Evolutionary conservation across 2,113 vertebrate genomes (phyloP).

Genomic region (Hirundichthys speculiger): DNA sequence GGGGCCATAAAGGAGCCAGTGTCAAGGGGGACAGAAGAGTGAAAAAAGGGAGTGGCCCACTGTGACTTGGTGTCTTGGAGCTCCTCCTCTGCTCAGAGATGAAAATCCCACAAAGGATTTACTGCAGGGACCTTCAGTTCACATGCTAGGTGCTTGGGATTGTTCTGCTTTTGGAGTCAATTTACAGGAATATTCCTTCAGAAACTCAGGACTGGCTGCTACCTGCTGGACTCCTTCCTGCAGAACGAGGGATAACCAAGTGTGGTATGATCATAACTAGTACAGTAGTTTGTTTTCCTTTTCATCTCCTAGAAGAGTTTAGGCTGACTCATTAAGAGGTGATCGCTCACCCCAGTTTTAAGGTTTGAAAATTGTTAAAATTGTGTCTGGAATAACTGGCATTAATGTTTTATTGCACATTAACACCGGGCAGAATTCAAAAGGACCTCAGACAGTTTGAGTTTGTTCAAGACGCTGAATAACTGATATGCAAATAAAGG

Average conservation of each 20-base stretch:
- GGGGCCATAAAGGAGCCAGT: constrained; percentile 27
- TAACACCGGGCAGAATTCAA: neutral
- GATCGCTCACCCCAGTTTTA: neutral
- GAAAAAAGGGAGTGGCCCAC: constrained; percentile 54
- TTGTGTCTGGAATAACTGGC: neutral
- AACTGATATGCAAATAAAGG: neutral
- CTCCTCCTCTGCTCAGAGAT: constrained; percentile 50
- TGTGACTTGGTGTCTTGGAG: constrained; percentile 46
- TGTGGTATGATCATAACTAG: constrained; percentile 47
- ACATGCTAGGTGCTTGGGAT: constrained; percentile 7
- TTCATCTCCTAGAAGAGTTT: neutral
- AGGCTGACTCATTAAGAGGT: neutral
- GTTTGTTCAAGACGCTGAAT: neutral
- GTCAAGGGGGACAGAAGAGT: constrained; percentile 24
- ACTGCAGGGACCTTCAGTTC: constrained; percentile 41
- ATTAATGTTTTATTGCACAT: neutral
- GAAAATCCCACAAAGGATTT: constrained; percentile 64
- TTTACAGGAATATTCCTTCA: constrained; percentile 47
- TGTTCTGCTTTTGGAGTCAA: constrained; percentile 34
- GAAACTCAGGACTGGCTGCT: constrained; percentile 12
- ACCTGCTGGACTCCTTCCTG: constrained; percentile 21
- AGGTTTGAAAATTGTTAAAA: neutral
- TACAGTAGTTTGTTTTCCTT: constrained; percentile 1
- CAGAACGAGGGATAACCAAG: constrained; percentile 34
- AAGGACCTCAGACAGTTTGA: neutral